A percentile compares a stretch with the other conserved stretches of the same genome.
Conservation (phyloP, 2,113 vertebrate species). For the Guaruba guarouba region DNA sequence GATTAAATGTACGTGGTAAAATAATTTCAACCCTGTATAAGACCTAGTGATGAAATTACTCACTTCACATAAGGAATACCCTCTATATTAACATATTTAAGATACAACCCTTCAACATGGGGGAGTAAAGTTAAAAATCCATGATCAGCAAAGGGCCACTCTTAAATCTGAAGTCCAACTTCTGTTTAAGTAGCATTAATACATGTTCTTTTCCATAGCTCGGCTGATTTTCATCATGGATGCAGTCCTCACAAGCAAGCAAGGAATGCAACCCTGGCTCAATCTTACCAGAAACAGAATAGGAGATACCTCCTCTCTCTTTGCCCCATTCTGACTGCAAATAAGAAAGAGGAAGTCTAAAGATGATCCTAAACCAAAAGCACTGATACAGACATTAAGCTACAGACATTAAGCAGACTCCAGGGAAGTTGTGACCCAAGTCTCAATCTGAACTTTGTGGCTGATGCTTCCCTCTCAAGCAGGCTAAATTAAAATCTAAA, state of each 20-base stretch:
- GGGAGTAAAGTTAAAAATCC: not conserved
- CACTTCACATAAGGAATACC: not conserved
- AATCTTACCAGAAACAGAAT: not conserved
- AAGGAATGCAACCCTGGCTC: not conserved
- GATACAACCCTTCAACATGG: not conserved
- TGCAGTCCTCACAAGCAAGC: not conserved
- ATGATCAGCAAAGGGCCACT: not conserved
- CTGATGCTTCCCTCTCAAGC: not conserved
- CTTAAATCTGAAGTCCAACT: not conserved
- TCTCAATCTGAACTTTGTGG: not conserved
- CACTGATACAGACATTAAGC: not conserved
- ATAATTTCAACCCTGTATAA: not conserved
- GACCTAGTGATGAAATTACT: not conserved
- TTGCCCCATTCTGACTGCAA: not conserved
- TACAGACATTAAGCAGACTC: not conserved
- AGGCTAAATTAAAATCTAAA: not conserved
- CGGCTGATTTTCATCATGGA: not conserved
- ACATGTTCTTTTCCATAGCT: not conserved
- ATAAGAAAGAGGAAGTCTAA: not conserved
- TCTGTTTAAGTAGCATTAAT: not conserved
- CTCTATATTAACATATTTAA: not conserved
- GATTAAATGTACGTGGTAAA: slow-evolving; percentile 12
- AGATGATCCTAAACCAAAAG: not conserved
- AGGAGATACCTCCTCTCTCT: not conserved
- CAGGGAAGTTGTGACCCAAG: not conserved